Percentiles rank a stretch among this genome's conserved stretches.
These are phyloP conservation scores for Acanthurus tractus DNA, from an alignment of 2,797 vertebrate genomes.

Conservation along the genomic window DNA sequence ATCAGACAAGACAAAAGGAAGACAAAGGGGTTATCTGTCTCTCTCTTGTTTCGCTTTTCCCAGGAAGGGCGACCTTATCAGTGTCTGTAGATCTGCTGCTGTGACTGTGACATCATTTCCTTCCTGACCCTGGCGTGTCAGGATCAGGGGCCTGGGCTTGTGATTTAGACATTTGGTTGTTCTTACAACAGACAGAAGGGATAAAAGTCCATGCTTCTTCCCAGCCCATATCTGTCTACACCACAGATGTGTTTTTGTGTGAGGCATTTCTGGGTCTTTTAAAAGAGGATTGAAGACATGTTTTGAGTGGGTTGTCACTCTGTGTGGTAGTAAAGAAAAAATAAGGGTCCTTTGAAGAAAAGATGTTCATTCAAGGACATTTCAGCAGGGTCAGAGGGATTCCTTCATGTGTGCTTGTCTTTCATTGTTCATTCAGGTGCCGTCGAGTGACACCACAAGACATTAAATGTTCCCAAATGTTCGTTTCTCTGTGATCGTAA, in stretches of 20 bases:
- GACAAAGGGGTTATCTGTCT: conserved; percentile 69
- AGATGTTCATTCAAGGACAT: conserved; percentile 48
- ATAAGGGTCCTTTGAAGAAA: conserved; percentile 40
- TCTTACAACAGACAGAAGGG: conserved; percentile 59
- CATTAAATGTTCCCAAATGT: conserved; percentile 48
- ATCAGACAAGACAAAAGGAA: conserved; percentile 63
- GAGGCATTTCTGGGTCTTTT: conserved; percentile 33
- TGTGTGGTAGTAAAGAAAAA: conserved; percentile 35
- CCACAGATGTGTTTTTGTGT: conserved; percentile 57
- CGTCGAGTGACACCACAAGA: conserved; percentile 21
- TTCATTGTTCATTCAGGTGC: conserved; percentile 48
- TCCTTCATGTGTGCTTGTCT: conserved; percentile 10
- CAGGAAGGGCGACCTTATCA: conserved; percentile 69
- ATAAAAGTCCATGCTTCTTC: conserved; percentile 28
- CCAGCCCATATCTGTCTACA: conserved; percentile 57
- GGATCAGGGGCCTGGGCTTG: conserved; percentile 37
- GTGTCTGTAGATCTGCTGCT: conserved; percentile 72
- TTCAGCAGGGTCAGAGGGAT: conserved; percentile 47
- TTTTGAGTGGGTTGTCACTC: conserved; percentile 60
- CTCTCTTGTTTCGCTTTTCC: conserved; percentile 48
- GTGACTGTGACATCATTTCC: conserved; percentile 83
- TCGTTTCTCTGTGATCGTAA: conserved; percentile 34
- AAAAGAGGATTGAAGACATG: conserved; percentile 48
- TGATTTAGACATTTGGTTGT: conserved; percentile 53
- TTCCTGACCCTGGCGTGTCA: conserved; percentile 53